Base-by-base conservation (phyloP, 2,797 vertebrate species). In the Lagodon rhomboides region DNA sequence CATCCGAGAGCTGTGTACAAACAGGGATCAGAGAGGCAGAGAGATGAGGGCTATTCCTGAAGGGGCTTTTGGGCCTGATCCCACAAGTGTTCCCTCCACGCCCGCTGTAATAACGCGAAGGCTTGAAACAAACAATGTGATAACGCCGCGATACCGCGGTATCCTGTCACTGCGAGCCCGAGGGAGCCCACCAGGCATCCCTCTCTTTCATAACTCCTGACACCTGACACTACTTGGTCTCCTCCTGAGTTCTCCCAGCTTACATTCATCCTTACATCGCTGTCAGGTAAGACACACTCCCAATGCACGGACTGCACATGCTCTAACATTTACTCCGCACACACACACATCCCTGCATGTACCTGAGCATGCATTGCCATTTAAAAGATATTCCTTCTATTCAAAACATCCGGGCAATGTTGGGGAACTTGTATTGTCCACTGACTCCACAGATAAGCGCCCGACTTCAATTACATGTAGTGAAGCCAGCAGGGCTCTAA, bases 381-480 rank as follows among this genome's bases (percentile, higher is more conserved):
- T 72, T 64, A 58, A 6, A 73, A 61, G 69, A 83, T 73, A 73
- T 73, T 53, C 68, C 2, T 67, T 80, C 83, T 84, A 82, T 89
- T 87, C 78, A 77, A 79, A 88, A 86, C 68, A 73, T 27, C 30
- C 41, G 38, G 43, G 75, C 77, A 75, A 65, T 75, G 30, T 68
- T 85, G 65, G 82, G 60, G 59, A 90, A 76, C 75, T 84, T 85
- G 65, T 76, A 87, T 67, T 89, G 77, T 83, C 74, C 67, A 55
- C 27, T 78, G 77, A 87, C 83, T 83, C 72, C 47, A 20, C 79
- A 71, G 90, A 92, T 92, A 92, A 92, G 90, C 75, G 65, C 67
- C 63, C 79, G 64, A 75, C 79, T 93, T 91, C 88, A 92, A 91
- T 91, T 88, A 91, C 89, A 87, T 79, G 81, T 78, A 82, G 75